phyloP scores from a whole-genome alignment of 1,140 invertebrate genomes.

The Eubasilissa regina region DNA sequence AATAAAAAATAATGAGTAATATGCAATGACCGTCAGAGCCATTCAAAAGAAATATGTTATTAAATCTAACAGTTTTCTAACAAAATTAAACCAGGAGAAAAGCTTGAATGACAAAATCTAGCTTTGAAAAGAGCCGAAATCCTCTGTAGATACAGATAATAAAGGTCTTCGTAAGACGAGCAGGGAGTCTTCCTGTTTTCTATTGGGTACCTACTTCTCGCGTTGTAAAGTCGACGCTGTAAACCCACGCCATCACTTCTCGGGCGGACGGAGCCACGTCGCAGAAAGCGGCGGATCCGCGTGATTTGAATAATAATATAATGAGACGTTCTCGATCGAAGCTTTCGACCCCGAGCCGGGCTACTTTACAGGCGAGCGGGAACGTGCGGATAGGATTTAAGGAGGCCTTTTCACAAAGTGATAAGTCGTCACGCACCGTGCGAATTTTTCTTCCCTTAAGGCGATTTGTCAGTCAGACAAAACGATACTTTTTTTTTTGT shows the following conservation, averaged over 20 bases:
- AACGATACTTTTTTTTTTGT: constrained; percentile 58
- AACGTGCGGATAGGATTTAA: constrained; percentile 22
- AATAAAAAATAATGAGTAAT: too few relatives aligned
- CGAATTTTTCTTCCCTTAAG: constrained; percentile 61
- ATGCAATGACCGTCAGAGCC: too few relatives aligned
- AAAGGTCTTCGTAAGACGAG: constrained; percentile 60
- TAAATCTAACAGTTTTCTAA: too few relatives aligned
- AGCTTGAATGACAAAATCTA: constrained; percentile 59
- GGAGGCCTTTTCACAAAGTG: constrained; percentile 48
- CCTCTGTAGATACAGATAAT: constrained; percentile 31
- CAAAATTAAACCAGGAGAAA: background rate
- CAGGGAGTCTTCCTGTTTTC: constrained; percentile 68
- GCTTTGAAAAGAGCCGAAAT: constrained; percentile 8
- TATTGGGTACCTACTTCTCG: constrained; percentile 53
- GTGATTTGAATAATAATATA: background rate
- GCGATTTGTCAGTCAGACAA: constrained; percentile 60
- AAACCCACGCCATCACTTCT: too few relatives aligned
- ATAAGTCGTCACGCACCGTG: constrained; percentile 60
- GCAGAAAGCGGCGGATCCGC: background rate
- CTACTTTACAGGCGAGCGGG: background rate
- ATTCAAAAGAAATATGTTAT: too few relatives aligned
- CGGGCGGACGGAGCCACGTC: background rate
- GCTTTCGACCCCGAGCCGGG: background rate
- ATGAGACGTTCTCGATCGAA: background rate
- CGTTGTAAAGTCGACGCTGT: background rate